Conservation (phyloP, 2,888 invertebrate species). For the Teinopalpus imperialis region DNA sequence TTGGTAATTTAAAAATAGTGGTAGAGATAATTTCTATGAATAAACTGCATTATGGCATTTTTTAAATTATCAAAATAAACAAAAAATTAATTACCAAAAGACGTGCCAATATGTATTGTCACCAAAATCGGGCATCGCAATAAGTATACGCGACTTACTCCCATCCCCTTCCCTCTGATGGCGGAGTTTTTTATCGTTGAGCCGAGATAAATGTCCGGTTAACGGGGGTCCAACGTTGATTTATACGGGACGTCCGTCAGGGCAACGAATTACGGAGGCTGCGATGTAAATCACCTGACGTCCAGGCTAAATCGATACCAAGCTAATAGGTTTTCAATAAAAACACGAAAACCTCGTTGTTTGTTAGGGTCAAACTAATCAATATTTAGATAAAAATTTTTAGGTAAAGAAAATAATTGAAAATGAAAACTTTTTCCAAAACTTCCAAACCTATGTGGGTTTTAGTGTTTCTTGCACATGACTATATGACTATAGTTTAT, state of each 20-base stretch:
- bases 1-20: too few species aligned
- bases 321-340: slow-evolving; percentile 52
- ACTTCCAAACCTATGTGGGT: too few species aligned
- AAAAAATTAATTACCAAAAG: slow-evolving; percentile 6
- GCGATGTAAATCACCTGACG: slow-evolving; percentile 75
- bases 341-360: slow-evolving; percentile 27
- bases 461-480: too few species aligned
- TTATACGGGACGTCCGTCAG: slow-evolving; percentile 75
- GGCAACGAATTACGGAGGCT: slow-evolving; percentile 72
- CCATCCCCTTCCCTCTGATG: slow-evolving; percentile 43
- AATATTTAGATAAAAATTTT: background rate
- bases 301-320: slow-evolving; percentile 57
- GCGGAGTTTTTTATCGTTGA: slow-evolving; percentile 64
- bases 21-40: too few species aligned
- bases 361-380: slow-evolving; percentile 12
- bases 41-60: background rate
- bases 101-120: slow-evolving; percentile 14
- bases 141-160: slow-evolving; percentile 31
- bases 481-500: too few species aligned
- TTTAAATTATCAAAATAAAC: background rate
- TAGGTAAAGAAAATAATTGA: too few species aligned
- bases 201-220: slow-evolving; percentile 77
- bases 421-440: too few species aligned
- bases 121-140: slow-evolving; percentile 13
- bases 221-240: slow-evolving; percentile 77